Base-by-base conservation (phyloP, 1,140 invertebrate species). In the Acromyrmex charruanus region DNA sequence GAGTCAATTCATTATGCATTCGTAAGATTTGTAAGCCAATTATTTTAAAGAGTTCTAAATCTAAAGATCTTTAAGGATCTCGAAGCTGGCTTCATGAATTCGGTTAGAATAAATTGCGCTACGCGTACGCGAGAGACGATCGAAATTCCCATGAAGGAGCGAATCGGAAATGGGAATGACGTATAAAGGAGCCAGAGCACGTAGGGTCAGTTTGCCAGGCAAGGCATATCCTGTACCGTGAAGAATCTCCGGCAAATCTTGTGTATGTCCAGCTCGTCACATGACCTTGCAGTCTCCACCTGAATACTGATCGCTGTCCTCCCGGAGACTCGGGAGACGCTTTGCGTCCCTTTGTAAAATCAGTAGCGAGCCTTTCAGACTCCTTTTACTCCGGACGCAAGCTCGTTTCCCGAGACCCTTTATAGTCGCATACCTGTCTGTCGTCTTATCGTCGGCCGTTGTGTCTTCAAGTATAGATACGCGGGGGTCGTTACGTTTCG, bases 201-300 rank as follows among this genome's bases (percentile, higher is more conserved):
- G 91, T 91, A 91, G 90, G 90, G 88, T 92, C 91, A 91, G 91
- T 92, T 92, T 92, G 88, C 91, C 91, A 80, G 91, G 69, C 88
- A 82, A 87, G 89, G 88, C 89, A 91, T 89, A 90, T 92, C 89
- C 88, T 90, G 89, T 92, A 91, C 87, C 75, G 86, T 88, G 88
- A 91, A 90, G 91, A 92, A 92, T 91, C 91, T 87, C 80, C 82
- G 77, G 79, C 89, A 90, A 91, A 92, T 92, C 91, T 92, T 91
- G 87, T 90, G 88, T 91, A 90, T 77, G 91, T 92, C 88, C 91
- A 91, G 86, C 87, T 82, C 89, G 87, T 90, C 88, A 82, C 91
- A 90, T 90, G 91, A 92, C 90, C 91, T 90, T 44, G 65, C 68
- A 58, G 66, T 66, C 85, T 82, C 77, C 79, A 66, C 31, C 90